Percentiles rank a stretch among this genome's conserved stretches.
Conservation (phyloP, 2,888 invertebrate genomes). For the Conchocele bisecta region DNA sequence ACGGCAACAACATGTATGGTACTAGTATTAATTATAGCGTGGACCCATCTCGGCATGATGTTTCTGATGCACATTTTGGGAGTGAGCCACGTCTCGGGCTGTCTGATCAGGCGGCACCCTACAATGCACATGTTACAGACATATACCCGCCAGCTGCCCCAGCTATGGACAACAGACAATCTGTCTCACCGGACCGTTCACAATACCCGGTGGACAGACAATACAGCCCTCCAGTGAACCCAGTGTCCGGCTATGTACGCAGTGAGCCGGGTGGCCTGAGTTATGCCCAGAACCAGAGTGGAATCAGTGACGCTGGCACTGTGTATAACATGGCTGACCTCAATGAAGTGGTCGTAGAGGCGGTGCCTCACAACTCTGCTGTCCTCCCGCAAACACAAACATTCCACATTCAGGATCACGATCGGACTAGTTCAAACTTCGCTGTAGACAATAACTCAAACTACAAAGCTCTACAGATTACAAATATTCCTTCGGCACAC, state of each 20-base stretch:
- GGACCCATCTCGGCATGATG: not conserved
- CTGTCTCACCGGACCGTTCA: too few relatives aligned
- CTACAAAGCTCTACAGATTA: too few relatives aligned
- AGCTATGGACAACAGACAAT: not conserved
- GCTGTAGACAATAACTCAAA: too few relatives aligned
- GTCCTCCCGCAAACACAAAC: conserved; percentile 19
- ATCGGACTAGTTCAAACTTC: conserved; percentile 51
- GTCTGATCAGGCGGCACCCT: not conserved
- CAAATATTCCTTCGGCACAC: too few relatives aligned
- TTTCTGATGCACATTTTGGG: too few relatives aligned
- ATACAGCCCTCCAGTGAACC: not conserved
- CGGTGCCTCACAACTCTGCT: conserved; percentile 3
- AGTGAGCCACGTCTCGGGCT: not conserved
- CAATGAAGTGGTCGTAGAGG: conserved; percentile 16
- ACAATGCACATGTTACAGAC: not conserved
- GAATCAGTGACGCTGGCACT: not conserved
- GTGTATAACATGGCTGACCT: not conserved
- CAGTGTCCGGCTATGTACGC: too few relatives aligned
- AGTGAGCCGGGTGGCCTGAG: not conserved
- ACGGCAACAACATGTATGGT: not conserved
- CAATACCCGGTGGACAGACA: conserved; percentile 8
- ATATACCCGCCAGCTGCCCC: conserved; percentile 4
- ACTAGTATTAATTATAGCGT: not conserved
- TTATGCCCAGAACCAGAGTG: conserved; percentile 9
- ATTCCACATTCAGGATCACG: conserved; percentile 55